A percentile compares a stretch with the other conserved stretches of the same genome.
Conservation (phyloP, 2,797 vertebrate genomes). For the Paratrypauchen microcephalus region DNA sequence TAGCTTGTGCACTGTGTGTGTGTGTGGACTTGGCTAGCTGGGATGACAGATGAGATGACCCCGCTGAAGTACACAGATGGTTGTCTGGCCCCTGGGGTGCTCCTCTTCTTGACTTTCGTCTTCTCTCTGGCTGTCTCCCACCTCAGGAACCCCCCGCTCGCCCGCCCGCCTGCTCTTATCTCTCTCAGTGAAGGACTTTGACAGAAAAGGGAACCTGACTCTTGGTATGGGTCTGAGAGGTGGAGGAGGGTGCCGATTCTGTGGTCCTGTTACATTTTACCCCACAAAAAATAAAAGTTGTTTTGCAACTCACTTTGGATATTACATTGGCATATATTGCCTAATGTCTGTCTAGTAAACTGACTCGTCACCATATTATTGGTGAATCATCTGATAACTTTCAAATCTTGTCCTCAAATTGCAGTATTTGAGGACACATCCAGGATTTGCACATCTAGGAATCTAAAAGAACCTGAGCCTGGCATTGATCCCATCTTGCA, state of each 20-base stretch:
- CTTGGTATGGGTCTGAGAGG: conserved; percentile 58
- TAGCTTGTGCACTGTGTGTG: conserved; percentile 9
- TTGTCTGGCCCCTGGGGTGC: conserved; percentile 65
- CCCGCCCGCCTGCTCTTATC: conserved; percentile 63
- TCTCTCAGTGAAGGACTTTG: conserved; percentile 67
- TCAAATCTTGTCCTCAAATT: too few species aligned
- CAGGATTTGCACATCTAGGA: neutral
- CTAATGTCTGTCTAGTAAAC: neutral
- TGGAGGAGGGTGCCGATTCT: conserved; percentile 49
- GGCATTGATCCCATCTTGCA: neutral
- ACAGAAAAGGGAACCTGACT: conserved; percentile 75
- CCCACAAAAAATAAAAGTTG: conserved; percentile 26
- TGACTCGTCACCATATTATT: neutral
- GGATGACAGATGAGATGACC: conserved; percentile 67
- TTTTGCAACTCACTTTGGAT: conserved; percentile 54
- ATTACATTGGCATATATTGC: conserved; percentile 18
- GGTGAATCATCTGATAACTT: too few species aligned
- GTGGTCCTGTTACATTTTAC: conserved; percentile 34
- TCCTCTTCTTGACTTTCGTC: conserved; percentile 45
- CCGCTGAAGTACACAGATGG: conserved; percentile 56
- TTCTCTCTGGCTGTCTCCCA: conserved; percentile 36
- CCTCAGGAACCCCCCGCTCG: conserved; percentile 27
- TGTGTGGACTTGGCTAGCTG: conserved; percentile 12
- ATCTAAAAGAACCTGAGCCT: neutral
- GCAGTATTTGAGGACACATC: too few species aligned